A percentile compares a stretch with the other conserved stretches of the same genome.
Evolutionary conservation across 2,888 invertebrate genomes (phyloP).

Genomic region (Heliothis peltigera): DNA sequence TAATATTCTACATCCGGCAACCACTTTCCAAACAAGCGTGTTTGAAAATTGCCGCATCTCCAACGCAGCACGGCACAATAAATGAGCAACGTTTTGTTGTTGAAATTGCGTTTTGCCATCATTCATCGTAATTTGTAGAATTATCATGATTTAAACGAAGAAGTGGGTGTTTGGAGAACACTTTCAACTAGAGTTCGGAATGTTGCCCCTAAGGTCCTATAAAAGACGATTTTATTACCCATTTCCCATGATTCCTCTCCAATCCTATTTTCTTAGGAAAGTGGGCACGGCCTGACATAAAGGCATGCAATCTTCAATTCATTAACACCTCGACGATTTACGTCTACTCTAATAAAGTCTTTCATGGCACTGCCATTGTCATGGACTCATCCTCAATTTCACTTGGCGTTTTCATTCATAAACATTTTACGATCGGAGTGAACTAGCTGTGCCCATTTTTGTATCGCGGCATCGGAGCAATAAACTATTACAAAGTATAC

Average conservation of each 20-base stretch:
- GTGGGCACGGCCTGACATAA: background rate
- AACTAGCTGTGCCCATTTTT: conserved; percentile 59
- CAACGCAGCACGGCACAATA: conserved; percentile 54
- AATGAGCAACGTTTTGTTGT: conserved; percentile 57
- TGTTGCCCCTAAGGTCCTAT: background rate
- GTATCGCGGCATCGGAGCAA: conserved; percentile 56
- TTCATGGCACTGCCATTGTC: conserved; percentile 38
- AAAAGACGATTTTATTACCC: background rate
- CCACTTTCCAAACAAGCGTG: conserved; percentile 76
- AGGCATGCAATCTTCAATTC: conserved; percentile 17
- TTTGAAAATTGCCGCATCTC: conserved; percentile 77
- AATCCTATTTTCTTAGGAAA: conserved; percentile 5
- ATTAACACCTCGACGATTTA: conserved; percentile 46
- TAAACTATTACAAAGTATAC: conserved; percentile 67
- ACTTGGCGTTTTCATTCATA: conserved; percentile 53
- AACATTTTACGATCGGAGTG: conserved; percentile 45
- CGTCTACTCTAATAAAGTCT: conserved; percentile 25
- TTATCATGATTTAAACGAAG: background rate
- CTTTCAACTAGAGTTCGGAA: background rate
- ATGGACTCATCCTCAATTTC: conserved; percentile 48
- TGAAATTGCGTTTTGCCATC: conserved; percentile 31
- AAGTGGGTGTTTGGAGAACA: background rate
- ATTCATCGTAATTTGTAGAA: conserved; percentile 20
- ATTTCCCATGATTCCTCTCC: conserved; percentile 1
- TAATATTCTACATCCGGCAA: conserved; percentile 78